Evolutionary conservation across 2,888 invertebrate genomes (phyloP), one percentile per base, ranked within the genome.

Genomic region (Escarpia spicata): DNA sequence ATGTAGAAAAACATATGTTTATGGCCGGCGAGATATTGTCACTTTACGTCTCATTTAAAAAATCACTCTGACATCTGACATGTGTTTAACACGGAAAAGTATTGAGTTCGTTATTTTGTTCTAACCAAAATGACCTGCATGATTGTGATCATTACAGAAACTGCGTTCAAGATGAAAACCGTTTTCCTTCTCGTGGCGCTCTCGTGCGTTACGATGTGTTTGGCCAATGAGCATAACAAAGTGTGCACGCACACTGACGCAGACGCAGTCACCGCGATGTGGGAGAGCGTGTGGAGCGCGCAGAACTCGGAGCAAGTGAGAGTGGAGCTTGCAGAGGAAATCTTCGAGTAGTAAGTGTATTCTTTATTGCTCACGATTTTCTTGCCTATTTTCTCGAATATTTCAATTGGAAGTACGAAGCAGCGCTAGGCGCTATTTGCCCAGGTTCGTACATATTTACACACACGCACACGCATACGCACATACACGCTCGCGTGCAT

Each of bases 311-410:
- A 91, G n/a, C 52, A 52, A 52, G 43, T 92, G 45, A 92, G 93
- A 31, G 92, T 93, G 19, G 90, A 60, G 58, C 89, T 93, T 31
- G 93, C 91, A 15, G 19, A 91, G 91, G 93, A 92, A 43, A 92
- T 93, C 37, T 93, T 93, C 92, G 91, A 92, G 9, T 92, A 93
- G 93, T 93, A 92, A 93, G 92, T 93, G 31, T 15, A 12, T 37
- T 12, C 31, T 37, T 90, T 90, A 19, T 90, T 10, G 37, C 12
- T 90, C 1, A 9, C 10, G 31, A 43, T 31, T 43, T 90, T 90
- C 31, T 90, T 9, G 9, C 19, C 31, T 9, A 9, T 90, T 90
- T 43, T 52, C 12, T 52, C 12, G 9, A 52, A 52, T 0, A 52
- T 19, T 37, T 90, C 9, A 37, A 52, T 12, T 52, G 52, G 52